Percentiles rank a stretch among this genome's conserved stretches.
Evolutionary conservation across 2,888 invertebrate species (phyloP).

Genomic region (Ormia ochracea): DNA sequence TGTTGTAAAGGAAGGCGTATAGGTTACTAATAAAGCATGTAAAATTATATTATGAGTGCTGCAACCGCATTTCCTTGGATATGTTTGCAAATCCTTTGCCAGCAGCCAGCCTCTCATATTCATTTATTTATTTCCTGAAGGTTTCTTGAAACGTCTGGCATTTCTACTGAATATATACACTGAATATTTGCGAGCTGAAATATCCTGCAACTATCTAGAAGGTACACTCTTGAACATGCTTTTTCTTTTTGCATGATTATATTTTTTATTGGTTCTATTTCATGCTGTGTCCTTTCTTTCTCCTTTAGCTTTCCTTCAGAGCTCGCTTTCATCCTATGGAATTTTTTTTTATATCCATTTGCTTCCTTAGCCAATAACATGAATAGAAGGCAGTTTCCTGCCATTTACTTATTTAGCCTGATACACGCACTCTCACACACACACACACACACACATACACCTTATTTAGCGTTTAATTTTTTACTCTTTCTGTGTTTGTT

Average conservation of each 20-base stretch:
- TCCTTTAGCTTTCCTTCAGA: neutral
- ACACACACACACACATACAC: neutral
- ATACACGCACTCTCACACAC: neutral
- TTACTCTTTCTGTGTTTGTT: neutral
- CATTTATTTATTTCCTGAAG: conserved; percentile 30
- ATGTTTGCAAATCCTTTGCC: conserved; percentile 7
- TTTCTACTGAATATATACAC: neutral
- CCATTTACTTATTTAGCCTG: conserved; percentile 4
- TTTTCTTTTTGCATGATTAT: neutral
- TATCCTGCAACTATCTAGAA: neutral
- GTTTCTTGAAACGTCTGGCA: conserved; percentile 14
- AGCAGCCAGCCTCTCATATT: conserved; percentile 21
- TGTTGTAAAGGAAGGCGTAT: neutral
- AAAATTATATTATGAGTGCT: neutral
- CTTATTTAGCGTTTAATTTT: too few species aligned
- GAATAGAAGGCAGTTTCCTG: conserved; percentile 19
- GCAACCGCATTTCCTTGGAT: neutral
- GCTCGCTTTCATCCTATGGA: neutral
- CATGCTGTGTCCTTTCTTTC: neutral
- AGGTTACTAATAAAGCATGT: neutral
- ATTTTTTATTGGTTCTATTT: conserved; percentile 1
- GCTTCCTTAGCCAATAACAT: conserved; percentile 2
- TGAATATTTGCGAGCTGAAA: neutral
- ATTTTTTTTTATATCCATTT: conserved; percentile 3
- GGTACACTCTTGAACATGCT: too few species aligned